Percentiles rank a stretch among this genome's conserved stretches.
phyloP scores from a whole-genome alignment of 1,140 invertebrate genomes.

The Ladona fulva region DNA sequence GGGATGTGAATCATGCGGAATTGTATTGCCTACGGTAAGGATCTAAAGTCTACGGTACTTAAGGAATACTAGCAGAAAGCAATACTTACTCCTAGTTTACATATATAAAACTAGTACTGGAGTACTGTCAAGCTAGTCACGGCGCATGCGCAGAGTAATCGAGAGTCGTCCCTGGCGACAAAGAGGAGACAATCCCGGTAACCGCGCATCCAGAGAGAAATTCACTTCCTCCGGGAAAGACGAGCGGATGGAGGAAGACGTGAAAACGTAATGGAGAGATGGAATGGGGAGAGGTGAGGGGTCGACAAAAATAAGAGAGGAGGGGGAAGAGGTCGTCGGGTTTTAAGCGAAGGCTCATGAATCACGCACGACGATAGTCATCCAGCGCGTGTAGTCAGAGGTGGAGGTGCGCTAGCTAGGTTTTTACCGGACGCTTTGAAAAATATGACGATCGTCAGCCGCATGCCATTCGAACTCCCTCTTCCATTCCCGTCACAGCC shows the following conservation, averaged over 20 bases:
- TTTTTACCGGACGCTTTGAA: not conserved
- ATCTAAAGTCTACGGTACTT: too few relatives aligned
- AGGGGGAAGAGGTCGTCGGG: not conserved
- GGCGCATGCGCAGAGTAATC: too few relatives aligned
- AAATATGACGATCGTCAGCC: not conserved
- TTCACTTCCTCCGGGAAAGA: too few relatives aligned
- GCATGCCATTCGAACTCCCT: not conserved
- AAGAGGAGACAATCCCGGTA: too few relatives aligned
- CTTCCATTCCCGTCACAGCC: not conserved
- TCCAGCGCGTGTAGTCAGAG: not conserved
- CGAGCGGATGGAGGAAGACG: not conserved
- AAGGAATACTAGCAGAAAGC: too few relatives aligned
- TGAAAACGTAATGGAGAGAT: not conserved
- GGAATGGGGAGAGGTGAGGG: not conserved
- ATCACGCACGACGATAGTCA: not conserved
- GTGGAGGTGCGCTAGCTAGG: not conserved
- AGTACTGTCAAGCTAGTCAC: too few relatives aligned
- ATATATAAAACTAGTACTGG: too few relatives aligned
- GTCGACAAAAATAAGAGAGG: not conserved
- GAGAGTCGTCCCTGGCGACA: too few relatives aligned
- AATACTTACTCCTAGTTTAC: too few relatives aligned
- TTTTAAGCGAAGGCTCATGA: slow-evolving; percentile 1
- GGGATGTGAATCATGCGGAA: too few relatives aligned
- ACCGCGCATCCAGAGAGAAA: too few relatives aligned
- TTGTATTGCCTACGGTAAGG: too few relatives aligned